Evolutionary conservation across 2,888 invertebrate species (phyloP), one percentile per base, ranked within the genome.

Genomic region (Pammene aurita): DNA sequence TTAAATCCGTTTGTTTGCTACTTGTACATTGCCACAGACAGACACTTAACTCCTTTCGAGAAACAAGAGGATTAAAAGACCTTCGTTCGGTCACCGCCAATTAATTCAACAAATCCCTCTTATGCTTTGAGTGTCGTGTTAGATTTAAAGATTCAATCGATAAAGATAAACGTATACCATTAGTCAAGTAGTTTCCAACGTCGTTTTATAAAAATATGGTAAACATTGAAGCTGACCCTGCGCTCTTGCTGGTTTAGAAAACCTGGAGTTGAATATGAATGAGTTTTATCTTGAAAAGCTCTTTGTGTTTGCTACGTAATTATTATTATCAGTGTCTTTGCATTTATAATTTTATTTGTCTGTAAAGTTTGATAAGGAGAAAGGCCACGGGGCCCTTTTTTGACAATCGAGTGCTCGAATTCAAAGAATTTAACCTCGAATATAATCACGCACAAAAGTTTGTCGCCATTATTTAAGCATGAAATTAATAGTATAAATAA

Each of bases 241-340:
- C 16, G 57, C 10, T 58, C 26, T 34, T 13, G 34, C 14, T 44
- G 9, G 54, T 34, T 44, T 26, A 34, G 58, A 58, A 57, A 42
- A 26, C 42, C 57, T 41, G 16, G 42, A 57, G 13, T 34, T 58
- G 34, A 44, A 44, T 58, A 58, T 26, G n/a, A 16, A 58, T 58
- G 58, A 42, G 9, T 58, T 34, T 57, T 42, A 42, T 57, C 38
- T 38, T 48, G 4, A 48, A 4, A 16, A 48, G 48, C 14, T 48
- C 16, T 16, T 7, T 18, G 14, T 14, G n/a, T 11, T 18, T 50
- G 18, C 18, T 50, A 50, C 26, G 50, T 50, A 48, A 16, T 16
- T 9, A 1, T 48, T 16, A 16, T 16, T 26, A n/a, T n/a, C n/a
- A n/a, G n/a, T 14, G 48, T 16, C 16, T 14, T 48, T 38, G 38